These are phyloP conservation scores for Gallinago stenura DNA, from an alignment of 2,797 vertebrate genomes.

Conservation along the genomic window DNA sequence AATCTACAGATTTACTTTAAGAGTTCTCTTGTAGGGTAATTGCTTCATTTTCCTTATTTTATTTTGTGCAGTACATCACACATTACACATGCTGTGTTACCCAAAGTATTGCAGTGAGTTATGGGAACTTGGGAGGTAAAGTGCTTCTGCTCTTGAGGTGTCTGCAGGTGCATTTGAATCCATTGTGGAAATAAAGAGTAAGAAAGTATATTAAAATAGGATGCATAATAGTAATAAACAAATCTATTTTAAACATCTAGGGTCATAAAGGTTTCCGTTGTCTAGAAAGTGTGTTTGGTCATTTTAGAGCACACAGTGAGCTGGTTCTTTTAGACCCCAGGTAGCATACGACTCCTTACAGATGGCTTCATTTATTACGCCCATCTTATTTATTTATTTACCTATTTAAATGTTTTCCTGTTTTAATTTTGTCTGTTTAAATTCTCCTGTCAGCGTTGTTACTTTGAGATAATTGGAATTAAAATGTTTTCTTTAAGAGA, in stretches of 20 bases:
- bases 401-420: background rate
- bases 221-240: background rate
- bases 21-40: background rate
- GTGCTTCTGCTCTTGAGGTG: background rate
- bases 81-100: background rate
- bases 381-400: background rate
- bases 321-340: background rate
- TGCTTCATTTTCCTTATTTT: background rate
- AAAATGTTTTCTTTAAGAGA: background rate
- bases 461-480: background rate
- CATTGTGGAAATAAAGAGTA: background rate
- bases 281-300: background rate
- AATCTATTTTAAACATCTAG: background rate
- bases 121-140: background rate
- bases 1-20: background rate
- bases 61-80: fast-evolving
- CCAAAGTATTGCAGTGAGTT: background rate
- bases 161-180: background rate
- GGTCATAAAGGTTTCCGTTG: background rate
- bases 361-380: background rate
- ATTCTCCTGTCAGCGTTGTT: background rate
- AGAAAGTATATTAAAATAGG: background rate
- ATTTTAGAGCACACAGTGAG: background rate
- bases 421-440: background rate
- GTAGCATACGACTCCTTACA: background rate